Evolutionary conservation across 2,797 vertebrate species (phyloP).

Genomic region (Malurus splendens): DNA sequence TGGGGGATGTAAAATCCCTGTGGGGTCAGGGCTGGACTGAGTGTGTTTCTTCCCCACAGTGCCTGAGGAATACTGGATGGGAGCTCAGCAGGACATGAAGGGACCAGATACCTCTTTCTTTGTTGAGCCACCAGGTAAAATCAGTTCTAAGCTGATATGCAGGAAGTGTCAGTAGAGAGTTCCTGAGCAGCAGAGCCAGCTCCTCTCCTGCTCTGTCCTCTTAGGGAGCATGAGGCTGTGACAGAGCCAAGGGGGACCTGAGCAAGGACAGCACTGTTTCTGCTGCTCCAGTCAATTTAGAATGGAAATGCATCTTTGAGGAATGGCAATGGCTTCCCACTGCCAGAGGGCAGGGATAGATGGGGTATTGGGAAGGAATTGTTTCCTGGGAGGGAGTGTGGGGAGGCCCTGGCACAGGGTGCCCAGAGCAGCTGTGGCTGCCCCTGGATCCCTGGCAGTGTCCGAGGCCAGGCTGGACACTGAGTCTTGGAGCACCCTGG

Average conservation of each 20-base stretch:
- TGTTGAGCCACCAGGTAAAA: slow-evolving; percentile 41
- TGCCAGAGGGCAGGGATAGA: not conserved
- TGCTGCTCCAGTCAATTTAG: not conserved
- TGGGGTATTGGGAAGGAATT: not conserved
- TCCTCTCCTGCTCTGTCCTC: not conserved
- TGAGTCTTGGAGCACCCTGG: not conserved
- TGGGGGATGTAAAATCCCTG: not conserved
- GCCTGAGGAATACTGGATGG: slow-evolving; percentile 24
- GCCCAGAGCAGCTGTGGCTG: not conserved
- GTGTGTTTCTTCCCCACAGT: not conserved
- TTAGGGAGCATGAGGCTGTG: not conserved
- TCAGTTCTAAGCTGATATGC: not conserved
- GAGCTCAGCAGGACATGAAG: not conserved
- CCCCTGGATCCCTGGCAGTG: not conserved
- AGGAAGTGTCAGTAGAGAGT: not conserved
- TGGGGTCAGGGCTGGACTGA: not conserved
- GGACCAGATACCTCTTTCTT: slow-evolving; percentile 33
- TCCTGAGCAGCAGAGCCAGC: not conserved
- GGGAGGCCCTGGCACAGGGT: not conserved
- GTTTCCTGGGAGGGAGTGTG: accelerated
- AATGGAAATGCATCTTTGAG: not conserved
- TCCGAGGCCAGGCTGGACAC: accelerated
- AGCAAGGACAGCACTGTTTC: accelerated
- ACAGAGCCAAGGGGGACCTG: not conserved
- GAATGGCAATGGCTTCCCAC: not conserved